Evolutionary conservation across 2,113 vertebrate species (phyloP).

Genomic region (Chaetops frenatus): DNA sequence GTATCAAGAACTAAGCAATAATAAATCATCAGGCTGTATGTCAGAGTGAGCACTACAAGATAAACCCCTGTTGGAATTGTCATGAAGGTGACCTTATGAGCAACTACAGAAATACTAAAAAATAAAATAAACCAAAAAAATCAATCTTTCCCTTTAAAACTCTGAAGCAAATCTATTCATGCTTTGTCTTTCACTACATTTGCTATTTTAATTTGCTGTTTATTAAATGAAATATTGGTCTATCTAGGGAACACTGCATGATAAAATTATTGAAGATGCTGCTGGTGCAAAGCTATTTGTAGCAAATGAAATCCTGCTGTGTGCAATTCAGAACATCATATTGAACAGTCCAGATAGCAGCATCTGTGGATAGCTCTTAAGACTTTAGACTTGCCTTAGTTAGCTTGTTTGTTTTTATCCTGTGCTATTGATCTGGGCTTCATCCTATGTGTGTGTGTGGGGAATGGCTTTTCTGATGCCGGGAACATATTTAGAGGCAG

Average conservation of each 20-base stretch:
- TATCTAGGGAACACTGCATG: conserved; percentile 45
- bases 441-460: conserved; percentile 40
- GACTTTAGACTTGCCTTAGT: conserved; percentile 48
- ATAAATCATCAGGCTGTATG: conserved; percentile 79
- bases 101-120: conserved; percentile 43
- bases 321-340: conserved; percentile 64
- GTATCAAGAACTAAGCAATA: conserved; percentile 80
- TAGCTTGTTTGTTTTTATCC: conserved; percentile 54
- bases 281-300: conserved; percentile 66
- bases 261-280: conserved; percentile 67
- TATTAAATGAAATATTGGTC: conserved; percentile 66
- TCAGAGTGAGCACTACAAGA: conserved; percentile 72
- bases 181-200: conserved; percentile 31
- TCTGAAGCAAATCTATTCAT: conserved; percentile 27
- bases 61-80: conserved; percentile 73
- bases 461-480: conserved; percentile 53
- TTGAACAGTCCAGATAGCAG: conserved; percentile 58
- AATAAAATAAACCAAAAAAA: not conserved
- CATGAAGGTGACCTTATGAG: conserved; percentile 78
- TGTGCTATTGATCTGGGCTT: conserved; percentile 58
- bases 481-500: conserved; percentile 32
- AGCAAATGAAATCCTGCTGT: conserved; percentile 71
- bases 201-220: conserved; percentile 66
- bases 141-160: conserved; percentile 43
- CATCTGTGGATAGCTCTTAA: conserved; percentile 50